These are phyloP conservation scores for Resseliella maxima DNA, from an alignment of 2,888 invertebrate genomes.

Conservation along the genomic window DNA sequence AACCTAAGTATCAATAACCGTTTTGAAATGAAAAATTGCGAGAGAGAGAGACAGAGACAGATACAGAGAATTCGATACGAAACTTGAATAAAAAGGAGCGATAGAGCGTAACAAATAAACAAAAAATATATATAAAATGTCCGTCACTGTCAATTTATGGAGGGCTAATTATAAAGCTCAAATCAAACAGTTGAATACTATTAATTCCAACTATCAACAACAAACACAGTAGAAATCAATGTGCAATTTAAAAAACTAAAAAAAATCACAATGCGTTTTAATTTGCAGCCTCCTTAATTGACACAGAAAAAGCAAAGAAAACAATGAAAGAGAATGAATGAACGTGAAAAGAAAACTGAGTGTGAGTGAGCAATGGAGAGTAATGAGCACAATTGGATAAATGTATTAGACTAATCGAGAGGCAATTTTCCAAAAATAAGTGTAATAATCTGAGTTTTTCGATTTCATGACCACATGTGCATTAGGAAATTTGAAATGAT, in stretches of 20 bases:
- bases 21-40: not conserved
- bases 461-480: constrained; percentile 20
- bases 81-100: not conserved
- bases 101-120: not conserved
- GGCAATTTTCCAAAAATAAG: not conserved
- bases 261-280: too few relatives aligned
- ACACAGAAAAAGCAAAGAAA: too few relatives aligned
- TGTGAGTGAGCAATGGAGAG: too few relatives aligned
- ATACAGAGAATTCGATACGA: not conserved
- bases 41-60: too few relatives aligned
- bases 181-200: constrained; percentile 6
- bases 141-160: constrained; percentile 7
- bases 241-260: too few relatives aligned
- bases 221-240: not conserved
- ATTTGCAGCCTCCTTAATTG: too few relatives aligned
- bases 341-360: too few relatives aligned
- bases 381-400: too few relatives aligned
- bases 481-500: not conserved
- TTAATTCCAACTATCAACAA: constrained; percentile 7
- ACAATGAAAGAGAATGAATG: too few relatives aligned
- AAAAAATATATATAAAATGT: not conserved
- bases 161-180: not conserved
- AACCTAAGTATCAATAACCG: not conserved
- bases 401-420: not conserved
- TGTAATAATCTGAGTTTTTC: not conserved